A percentile compares a stretch with the other conserved stretches of the same genome.
Evolutionary conservation across 2,797 vertebrate species (phyloP).

Genomic region (Gadopsis marmoratus): DNA sequence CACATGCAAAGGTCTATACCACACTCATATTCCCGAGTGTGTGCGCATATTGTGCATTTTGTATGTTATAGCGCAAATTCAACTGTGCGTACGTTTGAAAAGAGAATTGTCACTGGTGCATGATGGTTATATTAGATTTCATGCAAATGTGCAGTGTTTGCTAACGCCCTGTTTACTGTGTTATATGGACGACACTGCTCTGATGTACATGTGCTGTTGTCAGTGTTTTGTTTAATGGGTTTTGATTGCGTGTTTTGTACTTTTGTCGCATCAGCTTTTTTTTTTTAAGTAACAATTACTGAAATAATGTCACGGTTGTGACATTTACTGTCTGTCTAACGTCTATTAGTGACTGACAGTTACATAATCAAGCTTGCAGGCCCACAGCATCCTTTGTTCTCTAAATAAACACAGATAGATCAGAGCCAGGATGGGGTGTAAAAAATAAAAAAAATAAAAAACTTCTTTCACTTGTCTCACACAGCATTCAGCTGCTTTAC

Average conservation of each 20-base stretch:
- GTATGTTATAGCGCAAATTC: background rate
- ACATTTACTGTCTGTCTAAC: background rate
- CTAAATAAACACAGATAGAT: background rate
- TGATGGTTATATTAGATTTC: background rate
- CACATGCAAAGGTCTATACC: background rate
- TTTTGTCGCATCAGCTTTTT: background rate
- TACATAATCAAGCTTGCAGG: background rate
- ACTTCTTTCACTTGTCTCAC: background rate
- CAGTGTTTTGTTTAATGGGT: background rate
- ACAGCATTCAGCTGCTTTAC: background rate
- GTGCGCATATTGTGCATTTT: background rate
- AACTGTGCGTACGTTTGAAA: too few relatives aligned
- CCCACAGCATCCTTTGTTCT: background rate
- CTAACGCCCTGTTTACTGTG: rapidly evolving
- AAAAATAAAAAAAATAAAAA: background rate
- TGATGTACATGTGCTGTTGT: background rate
- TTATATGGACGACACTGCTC: background rate
- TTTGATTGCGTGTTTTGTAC: too few relatives aligned
- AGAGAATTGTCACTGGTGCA: too few relatives aligned
- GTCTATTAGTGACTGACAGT: background rate
- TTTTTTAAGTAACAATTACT: background rate
- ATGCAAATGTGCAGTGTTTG: background rate
- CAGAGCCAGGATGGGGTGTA: background rate
- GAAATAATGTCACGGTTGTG: background rate
- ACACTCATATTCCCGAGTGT: background rate